A percentile compares a stretch with the other conserved stretches of the same genome.
phyloP scores from a whole-genome alignment of 2,113 vertebrate species.

The Tiliqua scincoides region DNA sequence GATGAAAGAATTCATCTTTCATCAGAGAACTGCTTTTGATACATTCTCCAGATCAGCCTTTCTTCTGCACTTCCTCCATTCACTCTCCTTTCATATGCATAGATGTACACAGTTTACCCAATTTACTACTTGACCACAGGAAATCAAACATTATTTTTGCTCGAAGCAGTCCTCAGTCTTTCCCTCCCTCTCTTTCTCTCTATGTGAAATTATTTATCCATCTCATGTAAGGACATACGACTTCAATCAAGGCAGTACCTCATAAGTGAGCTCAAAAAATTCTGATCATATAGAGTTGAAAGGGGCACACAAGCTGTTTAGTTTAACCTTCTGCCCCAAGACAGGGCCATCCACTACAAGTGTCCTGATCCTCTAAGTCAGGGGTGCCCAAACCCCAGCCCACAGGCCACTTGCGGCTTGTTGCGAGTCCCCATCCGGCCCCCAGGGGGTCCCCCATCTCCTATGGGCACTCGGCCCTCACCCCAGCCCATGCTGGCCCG shows the following conservation, averaged over 20 bases:
- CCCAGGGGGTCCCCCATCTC: no score
- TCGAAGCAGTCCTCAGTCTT: background rate
- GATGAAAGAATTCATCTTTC: constrained; percentile 49
- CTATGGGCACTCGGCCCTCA: no score
- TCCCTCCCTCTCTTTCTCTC: background rate
- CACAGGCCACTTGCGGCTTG: no score
- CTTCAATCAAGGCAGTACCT: constrained; percentile 19
- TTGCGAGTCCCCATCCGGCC: no score
- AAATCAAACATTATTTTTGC: constrained; percentile 14
- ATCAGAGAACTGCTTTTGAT: constrained; percentile 38
- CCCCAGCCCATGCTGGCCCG: no score
- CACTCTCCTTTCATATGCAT: background rate
- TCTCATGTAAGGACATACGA: background rate
- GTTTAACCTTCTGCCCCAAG: background rate
- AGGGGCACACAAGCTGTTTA: background rate
- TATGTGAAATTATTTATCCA: constrained; percentile 32
- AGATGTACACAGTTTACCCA: constrained; percentile 19
- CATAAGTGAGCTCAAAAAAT: background rate
- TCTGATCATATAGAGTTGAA: background rate
- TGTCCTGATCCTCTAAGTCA: background rate
- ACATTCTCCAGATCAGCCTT: constrained; percentile 39
- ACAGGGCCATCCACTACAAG: background rate
- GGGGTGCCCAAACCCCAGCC: no score
- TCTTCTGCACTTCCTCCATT: background rate
- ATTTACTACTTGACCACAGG: constrained; percentile 7